These are phyloP conservation scores for Nilaparvata lugens DNA, from an alignment of 1,140 invertebrate species.

Conservation along the genomic window DNA sequence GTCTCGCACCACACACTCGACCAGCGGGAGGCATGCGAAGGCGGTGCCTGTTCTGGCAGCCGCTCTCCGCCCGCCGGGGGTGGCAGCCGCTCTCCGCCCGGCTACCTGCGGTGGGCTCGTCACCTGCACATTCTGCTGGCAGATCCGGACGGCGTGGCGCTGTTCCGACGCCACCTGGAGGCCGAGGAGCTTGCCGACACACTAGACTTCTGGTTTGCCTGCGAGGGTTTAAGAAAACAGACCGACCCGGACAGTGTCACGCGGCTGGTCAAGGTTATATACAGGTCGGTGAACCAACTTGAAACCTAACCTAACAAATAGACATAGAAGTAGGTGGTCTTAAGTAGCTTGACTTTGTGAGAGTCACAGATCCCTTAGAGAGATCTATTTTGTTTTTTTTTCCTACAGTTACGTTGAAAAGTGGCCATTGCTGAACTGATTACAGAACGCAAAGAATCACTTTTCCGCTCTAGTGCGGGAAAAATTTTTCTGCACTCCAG, in stretches of 20 bases:
- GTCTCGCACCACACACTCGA: no score
- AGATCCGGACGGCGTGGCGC: conserved; percentile 74
- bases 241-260: conserved; percentile 58
- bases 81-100: conserved; percentile 47
- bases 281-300: conserved; percentile 46
- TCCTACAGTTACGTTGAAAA: no score
- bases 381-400: no score
- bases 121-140: conserved; percentile 68
- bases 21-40: no score
- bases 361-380: not conserved
- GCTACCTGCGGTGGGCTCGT: conserved; percentile 77
- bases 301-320: no score
- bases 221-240: conserved; percentile 77
- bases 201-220: conserved; percentile 86
- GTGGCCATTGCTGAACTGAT: no score
- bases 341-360: not conserved
- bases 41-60: no score
- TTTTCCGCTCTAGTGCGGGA: no score
- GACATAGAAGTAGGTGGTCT: no score
- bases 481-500: no score
- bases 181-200: conserved; percentile 70
- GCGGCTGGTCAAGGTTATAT: conserved; percentile 70
- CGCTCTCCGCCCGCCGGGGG: conserved; percentile 38
- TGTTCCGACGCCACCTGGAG: conserved; percentile 74
- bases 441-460: no score